Percentiles rank a stretch among this genome's conserved stretches.
phyloP scores from a whole-genome alignment of 2,888 invertebrate genomes.

The Morpho helenor region DNA sequence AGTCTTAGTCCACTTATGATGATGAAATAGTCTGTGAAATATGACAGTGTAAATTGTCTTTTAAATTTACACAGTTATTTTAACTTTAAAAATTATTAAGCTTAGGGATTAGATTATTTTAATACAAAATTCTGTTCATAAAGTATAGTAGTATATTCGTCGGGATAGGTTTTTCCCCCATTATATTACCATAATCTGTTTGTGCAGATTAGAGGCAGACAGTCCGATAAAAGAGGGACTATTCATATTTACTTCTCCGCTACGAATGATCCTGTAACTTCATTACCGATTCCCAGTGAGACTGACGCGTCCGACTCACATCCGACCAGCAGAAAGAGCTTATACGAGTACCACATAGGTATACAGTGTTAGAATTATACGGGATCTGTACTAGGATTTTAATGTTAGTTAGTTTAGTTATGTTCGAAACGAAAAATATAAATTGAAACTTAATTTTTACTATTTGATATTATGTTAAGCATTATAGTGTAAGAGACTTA shows the following conservation, averaged over 20 bases:
- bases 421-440: no score
- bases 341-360: constrained; percentile 6
- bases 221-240: constrained; percentile 13
- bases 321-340: constrained; percentile 19
- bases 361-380: constrained; percentile 18
- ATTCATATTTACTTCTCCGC: constrained; percentile 22
- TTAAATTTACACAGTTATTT: no score
- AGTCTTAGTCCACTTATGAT: no score
- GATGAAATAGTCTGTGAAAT: no score
- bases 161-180: not conserved
- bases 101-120: no score
- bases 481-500: no score
- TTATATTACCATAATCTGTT: constrained; percentile 5
- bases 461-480: no score
- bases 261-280: constrained; percentile 25
- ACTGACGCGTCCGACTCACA: constrained; percentile 29
- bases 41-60: no score
- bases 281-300: constrained; percentile 47
- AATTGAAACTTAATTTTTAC: no score
- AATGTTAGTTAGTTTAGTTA: not conserved
- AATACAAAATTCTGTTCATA: no score
- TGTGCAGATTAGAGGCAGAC: constrained; percentile 15
- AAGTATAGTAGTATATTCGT: no score
- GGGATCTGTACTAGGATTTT: constrained; percentile 19
- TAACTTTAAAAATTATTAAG: no score